phyloP scores from a whole-genome alignment of 2,113 vertebrate species.

The Microtus oregoni region DNA sequence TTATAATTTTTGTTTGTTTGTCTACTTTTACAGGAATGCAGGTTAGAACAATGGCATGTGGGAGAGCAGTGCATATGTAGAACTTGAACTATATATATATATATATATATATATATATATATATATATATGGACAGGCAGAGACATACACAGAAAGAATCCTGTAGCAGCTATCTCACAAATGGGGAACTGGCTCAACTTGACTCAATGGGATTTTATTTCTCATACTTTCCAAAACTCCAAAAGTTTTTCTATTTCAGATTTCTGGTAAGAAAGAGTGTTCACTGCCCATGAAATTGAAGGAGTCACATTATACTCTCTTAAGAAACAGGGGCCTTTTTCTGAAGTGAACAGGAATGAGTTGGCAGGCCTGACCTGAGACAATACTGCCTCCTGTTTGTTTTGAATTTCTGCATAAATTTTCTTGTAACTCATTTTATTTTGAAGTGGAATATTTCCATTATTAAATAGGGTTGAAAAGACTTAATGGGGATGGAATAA shows the following conservation, averaged over 20 bases:
- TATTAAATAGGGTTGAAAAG: background rate
- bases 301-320: background rate
- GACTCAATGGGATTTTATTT: background rate
- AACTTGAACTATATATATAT: background rate
- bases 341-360: background rate
- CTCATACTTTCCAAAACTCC: background rate
- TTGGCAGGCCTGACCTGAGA: background rate
- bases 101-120: accelerated
- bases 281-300: background rate
- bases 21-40: background rate
- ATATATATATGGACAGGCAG: too few species aligned
- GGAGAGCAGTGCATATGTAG: background rate
- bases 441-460: background rate
- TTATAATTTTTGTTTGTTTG: background rate
- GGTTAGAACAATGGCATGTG: background rate
- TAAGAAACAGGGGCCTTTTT: background rate
- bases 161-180: background rate
- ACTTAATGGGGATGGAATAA: background rate
- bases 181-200: background rate
- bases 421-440: background rate
- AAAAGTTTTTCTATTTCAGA: slow-evolving; percentile 2
- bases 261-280: background rate
- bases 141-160: background rate
- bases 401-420: background rate
- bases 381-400: background rate